These are phyloP conservation scores for Diarsia brunnea DNA, from an alignment of 2,888 invertebrate genomes.

Conservation along the genomic window DNA sequence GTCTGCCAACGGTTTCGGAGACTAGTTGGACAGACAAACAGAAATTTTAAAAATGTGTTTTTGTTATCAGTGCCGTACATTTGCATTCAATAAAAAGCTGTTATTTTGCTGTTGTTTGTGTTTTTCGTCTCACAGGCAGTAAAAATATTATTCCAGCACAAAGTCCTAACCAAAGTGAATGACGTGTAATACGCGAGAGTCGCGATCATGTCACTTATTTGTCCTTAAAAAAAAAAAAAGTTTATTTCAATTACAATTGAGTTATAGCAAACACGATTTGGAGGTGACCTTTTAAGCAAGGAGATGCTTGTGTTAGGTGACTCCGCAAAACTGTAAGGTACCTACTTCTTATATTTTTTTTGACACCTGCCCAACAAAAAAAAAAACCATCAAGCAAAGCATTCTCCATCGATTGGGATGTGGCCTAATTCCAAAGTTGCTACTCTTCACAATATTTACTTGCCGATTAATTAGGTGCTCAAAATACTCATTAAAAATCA, in stretches of 20 bases:
- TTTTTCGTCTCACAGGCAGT: too few species aligned
- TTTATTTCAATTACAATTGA: too few species aligned
- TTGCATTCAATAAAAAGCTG: too few species aligned
- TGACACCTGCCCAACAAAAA: not conserved
- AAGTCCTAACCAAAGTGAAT: not conserved
- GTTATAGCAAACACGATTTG: too few species aligned
- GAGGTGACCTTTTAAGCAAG: too few species aligned
- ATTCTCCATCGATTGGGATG: not conserved
- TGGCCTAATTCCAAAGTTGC: not conserved
- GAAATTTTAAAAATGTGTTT: not conserved
- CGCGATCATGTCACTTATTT: not conserved
- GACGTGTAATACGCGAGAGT: not conserved
- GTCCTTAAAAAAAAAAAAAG: too few species aligned
- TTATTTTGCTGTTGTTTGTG: not conserved
- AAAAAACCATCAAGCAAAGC: not conserved
- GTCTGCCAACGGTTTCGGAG: too few species aligned
- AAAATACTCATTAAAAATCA: too few species aligned
- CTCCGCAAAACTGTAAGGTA: not conserved
- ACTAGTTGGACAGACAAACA: too few species aligned
- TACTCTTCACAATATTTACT: not conserved
- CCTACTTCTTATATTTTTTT: too few species aligned
- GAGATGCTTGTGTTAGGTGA: too few species aligned
- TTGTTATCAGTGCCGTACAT: not conserved
- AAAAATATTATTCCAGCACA: not conserved
- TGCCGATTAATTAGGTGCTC: not conserved